Base-by-base conservation (phyloP, 1,140 invertebrate genomes). In the Sarcophaga peregrina region DNA sequence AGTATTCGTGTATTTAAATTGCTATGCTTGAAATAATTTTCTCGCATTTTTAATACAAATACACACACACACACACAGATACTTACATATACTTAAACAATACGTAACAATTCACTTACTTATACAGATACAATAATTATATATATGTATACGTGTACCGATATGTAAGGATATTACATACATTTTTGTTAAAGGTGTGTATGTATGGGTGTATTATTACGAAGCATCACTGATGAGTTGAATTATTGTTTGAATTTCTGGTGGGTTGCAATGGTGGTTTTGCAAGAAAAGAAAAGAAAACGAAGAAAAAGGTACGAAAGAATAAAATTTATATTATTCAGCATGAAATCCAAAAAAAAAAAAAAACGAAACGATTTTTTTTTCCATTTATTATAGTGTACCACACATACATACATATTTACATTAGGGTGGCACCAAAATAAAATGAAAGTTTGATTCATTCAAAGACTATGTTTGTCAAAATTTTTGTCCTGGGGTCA, bases 1-100 rank as follows among this genome's bases (percentile, higher is more conserved):
- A 78, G 75, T 52, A 78, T 78, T 78, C 75, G 75, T 78, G 75
- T 78, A 78, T 78, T 78, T 78, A 78, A 78, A 78, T 78, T 78
- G 50, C 75, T 50, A 78, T 78, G 75, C 48, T 78, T 78, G 75
- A 78, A 78, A 78, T 52, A 78, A 78, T 78, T 78, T 78, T 78
- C 75, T 78, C 75, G 20, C 75, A 78, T 78, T 78, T 78, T 25
- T 20, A 78, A 78, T 37, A 20, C 75, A 78, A 52, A 20, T 50
- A 78, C 25, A 52, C 11, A 50, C 75, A 50, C 48, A 25, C 6
- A 17, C n/a, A 76, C 74, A 37, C 1, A 68, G 13, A n/a, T 7
- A 15, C 10, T 8, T 68, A 68, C n/a, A 20, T 20, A 20, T 37
- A 37, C 25, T 37, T 37, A 37, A 2, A 37, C 25, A 37, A 4